A percentile compares a stretch with the other conserved stretches of the same genome.
phyloP scores from a whole-genome alignment of 2,797 vertebrate species.

The Hyperoplus lanceolatus region DNA sequence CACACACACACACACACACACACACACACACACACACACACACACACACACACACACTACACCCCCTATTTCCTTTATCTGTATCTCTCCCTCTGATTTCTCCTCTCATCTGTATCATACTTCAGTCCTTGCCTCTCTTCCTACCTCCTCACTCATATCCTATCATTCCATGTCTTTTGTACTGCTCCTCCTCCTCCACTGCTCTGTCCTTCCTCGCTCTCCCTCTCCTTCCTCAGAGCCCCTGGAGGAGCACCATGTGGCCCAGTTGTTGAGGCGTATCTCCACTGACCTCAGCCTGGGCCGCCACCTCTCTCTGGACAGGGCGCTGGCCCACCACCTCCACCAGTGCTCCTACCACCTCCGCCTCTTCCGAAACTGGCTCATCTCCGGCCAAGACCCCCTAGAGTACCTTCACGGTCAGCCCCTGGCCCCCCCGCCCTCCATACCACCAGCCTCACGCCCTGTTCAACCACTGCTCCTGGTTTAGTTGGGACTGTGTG shows the following conservation, averaged over 20 bases:
- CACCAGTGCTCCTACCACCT: conserved; percentile 99
- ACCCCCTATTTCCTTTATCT: conserved; percentile 27
- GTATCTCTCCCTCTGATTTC: conserved; percentile 11
- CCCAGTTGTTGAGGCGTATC: conserved; percentile 94
- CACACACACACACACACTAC: conserved; percentile 18
- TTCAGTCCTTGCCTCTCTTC: conserved; percentile 22
- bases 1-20: conserved; percentile 12
- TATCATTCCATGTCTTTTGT: conserved; percentile 64
- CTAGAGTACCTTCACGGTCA: conserved; percentile 98
- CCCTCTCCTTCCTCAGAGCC: conserved; percentile 93
- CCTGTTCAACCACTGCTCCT: conserved; percentile 57
- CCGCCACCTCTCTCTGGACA: conserved; percentile 91
- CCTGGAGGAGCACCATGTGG: conserved; percentile 93
- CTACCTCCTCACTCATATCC: conserved; percentile 48
- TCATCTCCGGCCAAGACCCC: conserved; percentile 96
- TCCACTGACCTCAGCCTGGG: conserved; percentile 91
- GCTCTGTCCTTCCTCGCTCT: conserved; percentile 75
- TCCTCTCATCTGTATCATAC: conserved; percentile 32
- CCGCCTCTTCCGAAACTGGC: conserved; percentile 98
- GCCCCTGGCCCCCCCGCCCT: conserved; percentile 77
- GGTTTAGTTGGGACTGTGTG: conserved; percentile 69
- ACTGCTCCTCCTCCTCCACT: conserved; percentile 56
- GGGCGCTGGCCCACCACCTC: conserved; percentile 95
- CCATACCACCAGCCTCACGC: conserved; percentile 63
- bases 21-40: conserved; percentile 11